Evolutionary conservation across 2,888 invertebrate genomes (phyloP).

Genomic region (Globia sparganii): DNA sequence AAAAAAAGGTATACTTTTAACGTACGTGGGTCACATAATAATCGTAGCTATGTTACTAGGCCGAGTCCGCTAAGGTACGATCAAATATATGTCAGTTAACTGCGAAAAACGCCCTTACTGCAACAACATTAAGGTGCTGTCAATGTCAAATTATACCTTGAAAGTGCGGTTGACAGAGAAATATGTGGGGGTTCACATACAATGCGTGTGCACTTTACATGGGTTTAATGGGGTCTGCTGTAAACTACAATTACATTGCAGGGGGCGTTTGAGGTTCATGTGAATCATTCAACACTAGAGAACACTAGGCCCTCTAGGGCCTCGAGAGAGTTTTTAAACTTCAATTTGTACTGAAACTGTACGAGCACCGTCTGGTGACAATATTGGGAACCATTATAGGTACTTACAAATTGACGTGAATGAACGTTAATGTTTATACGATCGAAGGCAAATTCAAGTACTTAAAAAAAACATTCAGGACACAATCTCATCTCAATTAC

Average conservation of each 20-base stretch:
- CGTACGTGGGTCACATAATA: constrained; percentile 42
- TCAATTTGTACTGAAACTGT: background rate
- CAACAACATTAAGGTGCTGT: background rate
- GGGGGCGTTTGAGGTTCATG: background rate
- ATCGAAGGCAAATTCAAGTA: background rate
- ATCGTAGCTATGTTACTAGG: background rate
- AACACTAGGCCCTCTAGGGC: background rate
- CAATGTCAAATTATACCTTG: background rate
- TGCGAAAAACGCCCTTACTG: background rate
- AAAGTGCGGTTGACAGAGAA: background rate
- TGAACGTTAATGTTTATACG: background rate
- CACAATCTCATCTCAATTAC: background rate
- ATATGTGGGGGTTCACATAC: constrained; percentile 1
- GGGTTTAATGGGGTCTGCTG: background rate
- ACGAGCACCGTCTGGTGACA: background rate
- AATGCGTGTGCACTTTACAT: constrained; percentile 16
- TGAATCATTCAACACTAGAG: background rate
- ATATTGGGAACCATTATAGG: background rate
- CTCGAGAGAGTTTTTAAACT: background rate
- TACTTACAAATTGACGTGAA: background rate
- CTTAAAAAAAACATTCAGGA: background rate
- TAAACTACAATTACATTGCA: background rate
- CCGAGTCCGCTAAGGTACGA: background rate
- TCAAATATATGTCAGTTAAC: background rate
- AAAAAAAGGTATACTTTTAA: constrained; percentile 43